These are phyloP conservation scores for Sebastiscus tertius DNA, from an alignment of 2,797 vertebrate species.

Conservation along the genomic window DNA sequence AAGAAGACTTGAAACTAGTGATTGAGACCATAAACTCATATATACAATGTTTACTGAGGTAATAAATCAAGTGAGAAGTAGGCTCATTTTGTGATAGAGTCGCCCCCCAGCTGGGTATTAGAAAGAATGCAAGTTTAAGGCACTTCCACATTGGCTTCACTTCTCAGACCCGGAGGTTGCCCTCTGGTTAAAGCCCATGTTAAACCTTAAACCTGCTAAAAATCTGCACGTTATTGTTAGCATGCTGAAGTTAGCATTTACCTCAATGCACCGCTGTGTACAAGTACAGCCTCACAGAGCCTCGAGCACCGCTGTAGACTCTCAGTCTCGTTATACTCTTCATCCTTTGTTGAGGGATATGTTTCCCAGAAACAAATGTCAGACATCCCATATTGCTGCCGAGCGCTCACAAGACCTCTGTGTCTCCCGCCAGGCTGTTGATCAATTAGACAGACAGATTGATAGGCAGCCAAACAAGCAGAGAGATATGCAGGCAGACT, in stretches of 20 bases:
- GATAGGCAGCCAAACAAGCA: constrained; percentile 64
- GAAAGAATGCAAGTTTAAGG: too few relatives aligned
- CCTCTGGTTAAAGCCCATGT: neutral
- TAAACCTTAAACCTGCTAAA: neutral
- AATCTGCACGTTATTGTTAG: neutral
- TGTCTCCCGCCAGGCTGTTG: constrained; percentile 50
- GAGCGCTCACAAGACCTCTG: constrained; percentile 36
- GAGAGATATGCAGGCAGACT: constrained; percentile 61
- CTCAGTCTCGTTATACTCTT: neutral
- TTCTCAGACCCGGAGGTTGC: too few relatives aligned
- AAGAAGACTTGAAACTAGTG: too few relatives aligned
- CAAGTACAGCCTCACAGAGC: neutral
- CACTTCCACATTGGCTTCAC: too few relatives aligned
- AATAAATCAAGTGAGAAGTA: too few relatives aligned
- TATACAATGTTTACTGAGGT: too few relatives aligned
- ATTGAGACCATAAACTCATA: too few relatives aligned
- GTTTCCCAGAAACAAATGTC: constrained; percentile 44
- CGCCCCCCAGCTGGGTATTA: too few relatives aligned
- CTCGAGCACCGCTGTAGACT: neutral
- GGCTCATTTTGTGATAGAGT: too few relatives aligned
- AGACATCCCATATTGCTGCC: constrained; percentile 34
- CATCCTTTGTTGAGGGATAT: constrained; percentile 1
- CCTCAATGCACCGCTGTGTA: neutral
- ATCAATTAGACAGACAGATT: constrained; percentile 72
- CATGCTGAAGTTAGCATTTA: neutral